Evolutionary conservation across 2,888 invertebrate genomes (phyloP).

Genomic region (Scaptomyza polygonia): DNA sequence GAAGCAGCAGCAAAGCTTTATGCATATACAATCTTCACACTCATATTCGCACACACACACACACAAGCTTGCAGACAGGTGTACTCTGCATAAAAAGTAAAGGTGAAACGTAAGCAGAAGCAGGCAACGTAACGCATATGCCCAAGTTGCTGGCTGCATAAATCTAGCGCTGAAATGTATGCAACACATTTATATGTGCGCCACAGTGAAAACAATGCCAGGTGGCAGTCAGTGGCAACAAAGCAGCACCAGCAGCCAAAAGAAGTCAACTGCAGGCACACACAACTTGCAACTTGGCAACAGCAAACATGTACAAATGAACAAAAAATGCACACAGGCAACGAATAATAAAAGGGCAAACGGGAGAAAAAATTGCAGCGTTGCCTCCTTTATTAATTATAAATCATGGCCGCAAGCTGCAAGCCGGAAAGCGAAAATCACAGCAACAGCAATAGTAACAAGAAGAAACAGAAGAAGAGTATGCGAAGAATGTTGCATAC

Average conservation of each 20-base stretch:
- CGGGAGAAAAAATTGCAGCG: slow-evolving; percentile 22
- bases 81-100: slow-evolving; percentile 68
- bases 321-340: slow-evolving; percentile 7
- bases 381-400: slow-evolving; percentile 71
- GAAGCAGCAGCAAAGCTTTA: slow-evolving; percentile 43
- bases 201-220: slow-evolving; percentile 65
- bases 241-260: slow-evolving; percentile 23
- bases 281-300: slow-evolving; percentile 41
- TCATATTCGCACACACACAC: background rate
- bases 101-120: slow-evolving; percentile 46
- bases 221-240: slow-evolving; percentile 38
- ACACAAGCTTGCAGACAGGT: slow-evolving; percentile 16
- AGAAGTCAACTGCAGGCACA: slow-evolving; percentile 65
- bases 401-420: slow-evolving; percentile 59
- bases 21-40: slow-evolving; percentile 47
- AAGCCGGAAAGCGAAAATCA: slow-evolving; percentile 35
- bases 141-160: slow-evolving; percentile 59
- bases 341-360: slow-evolving; percentile 9
- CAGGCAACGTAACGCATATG: slow-evolving; percentile 59
- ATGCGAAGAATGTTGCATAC: slow-evolving; percentile 29
- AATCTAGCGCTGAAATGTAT: slow-evolving; percentile 74
- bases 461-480: background rate
- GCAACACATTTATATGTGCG: slow-evolving; percentile 69
- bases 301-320: slow-evolving; percentile 5
- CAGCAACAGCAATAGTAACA: background rate